phyloP scores from a whole-genome alignment of 2,113 vertebrate genomes.

The Pycnonotus jocosus region DNA sequence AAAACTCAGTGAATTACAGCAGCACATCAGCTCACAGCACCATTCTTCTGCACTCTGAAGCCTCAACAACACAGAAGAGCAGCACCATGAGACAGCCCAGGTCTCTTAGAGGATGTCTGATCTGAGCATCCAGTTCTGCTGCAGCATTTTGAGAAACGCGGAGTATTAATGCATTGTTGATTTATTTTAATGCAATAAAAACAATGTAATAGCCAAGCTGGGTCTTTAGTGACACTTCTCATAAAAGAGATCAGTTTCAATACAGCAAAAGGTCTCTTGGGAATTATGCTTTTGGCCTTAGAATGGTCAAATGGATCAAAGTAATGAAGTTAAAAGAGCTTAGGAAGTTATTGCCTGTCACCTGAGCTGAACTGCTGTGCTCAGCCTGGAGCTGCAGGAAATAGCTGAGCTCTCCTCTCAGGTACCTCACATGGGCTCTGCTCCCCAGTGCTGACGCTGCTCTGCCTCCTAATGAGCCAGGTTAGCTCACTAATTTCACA shows the following conservation, averaged over 20 bases:
- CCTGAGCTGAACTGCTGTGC: neutral
- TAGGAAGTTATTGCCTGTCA: neutral
- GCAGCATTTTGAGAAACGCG: neutral
- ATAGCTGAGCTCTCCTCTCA: neutral
- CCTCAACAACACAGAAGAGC: neutral
- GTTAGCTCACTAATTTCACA: neutral
- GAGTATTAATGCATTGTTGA: neutral
- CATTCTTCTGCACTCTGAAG: neutral
- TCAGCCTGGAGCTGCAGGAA: neutral
- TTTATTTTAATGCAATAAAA: conserved; percentile 23
- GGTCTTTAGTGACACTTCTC: neutral
- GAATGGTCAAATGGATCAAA: neutral
- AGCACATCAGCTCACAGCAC: neutral
- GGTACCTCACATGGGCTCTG: neutral
- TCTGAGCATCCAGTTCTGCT: neutral
- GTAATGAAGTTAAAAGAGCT: conserved; percentile 17
- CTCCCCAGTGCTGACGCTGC: neutral
- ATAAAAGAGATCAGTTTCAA: neutral
- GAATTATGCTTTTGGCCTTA: neutral
- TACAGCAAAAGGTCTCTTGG: neutral
- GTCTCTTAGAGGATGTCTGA: neutral
- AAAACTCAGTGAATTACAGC: neutral
- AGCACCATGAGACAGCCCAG: neutral
- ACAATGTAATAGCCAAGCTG: neutral
- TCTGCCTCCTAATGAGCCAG: neutral